Evolutionary conservation across 1,140 invertebrate species (phyloP).

Genomic region (Maconellicoccus hirsutus): DNA sequence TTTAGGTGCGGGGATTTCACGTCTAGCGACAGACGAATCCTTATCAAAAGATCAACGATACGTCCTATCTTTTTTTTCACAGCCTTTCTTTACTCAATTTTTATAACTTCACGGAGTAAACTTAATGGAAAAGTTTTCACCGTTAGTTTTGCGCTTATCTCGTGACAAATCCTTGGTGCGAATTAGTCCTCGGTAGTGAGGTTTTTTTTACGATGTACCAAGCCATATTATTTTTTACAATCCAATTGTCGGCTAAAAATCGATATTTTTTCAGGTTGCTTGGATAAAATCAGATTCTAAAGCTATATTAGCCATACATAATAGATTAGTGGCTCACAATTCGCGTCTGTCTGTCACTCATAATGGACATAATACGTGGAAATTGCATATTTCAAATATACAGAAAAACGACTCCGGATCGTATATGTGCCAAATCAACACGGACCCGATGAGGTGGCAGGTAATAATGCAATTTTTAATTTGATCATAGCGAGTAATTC

Average conservation of each 20-base stretch:
- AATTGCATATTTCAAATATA: slow-evolving; percentile 73
- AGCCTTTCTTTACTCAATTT: not conserved
- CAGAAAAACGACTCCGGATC: slow-evolving; percentile 77
- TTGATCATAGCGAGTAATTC: not conserved
- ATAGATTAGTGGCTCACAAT: slow-evolving; percentile 78
- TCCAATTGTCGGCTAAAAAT: not conserved
- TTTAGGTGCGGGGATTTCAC: not conserved
- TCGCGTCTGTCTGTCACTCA: slow-evolving; percentile 70
- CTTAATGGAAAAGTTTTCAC: not conserved
- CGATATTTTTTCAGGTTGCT: slow-evolving; percentile 50
- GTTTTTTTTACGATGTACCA: not conserved
- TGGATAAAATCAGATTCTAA: slow-evolving; percentile 86
- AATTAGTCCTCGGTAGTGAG: not conserved
- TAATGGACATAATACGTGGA: slow-evolving; percentile 85
- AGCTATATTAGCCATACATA: slow-evolving; percentile 78
- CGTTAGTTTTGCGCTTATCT: not conserved
- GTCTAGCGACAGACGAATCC: not conserved
- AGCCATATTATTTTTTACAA: slow-evolving; percentile 16
- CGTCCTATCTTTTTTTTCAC: not conserved
- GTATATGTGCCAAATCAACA: slow-evolving; percentile 88
- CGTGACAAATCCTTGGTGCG: not conserved
- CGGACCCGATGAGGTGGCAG: slow-evolving; percentile 79
- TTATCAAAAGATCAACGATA: not conserved
- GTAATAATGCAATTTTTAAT: slow-evolving; percentile 41
- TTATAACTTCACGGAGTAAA: not conserved